Conservation (phyloP, 2,113 vertebrate genomes). For the Casuarius casuarius region DNA sequence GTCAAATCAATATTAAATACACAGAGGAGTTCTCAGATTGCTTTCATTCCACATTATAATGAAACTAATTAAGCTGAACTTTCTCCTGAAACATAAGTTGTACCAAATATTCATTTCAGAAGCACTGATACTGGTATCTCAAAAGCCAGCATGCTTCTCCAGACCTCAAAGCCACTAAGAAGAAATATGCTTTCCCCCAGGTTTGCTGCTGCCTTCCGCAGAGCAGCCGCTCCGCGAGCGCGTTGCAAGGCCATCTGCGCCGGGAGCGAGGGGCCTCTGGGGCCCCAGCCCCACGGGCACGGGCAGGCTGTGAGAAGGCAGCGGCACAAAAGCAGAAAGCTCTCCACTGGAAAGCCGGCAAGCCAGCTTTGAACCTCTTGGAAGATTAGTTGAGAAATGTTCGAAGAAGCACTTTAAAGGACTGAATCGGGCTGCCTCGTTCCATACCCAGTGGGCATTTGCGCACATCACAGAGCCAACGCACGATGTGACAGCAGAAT, state of each 20-base stretch:
- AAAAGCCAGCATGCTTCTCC: rapidly evolving
- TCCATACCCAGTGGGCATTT: background rate
- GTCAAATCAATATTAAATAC: background rate
- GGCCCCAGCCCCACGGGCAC: background rate
- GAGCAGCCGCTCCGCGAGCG: background rate
- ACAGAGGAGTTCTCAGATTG: background rate
- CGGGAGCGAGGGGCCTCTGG: too few relatives aligned
- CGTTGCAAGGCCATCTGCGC: too few relatives aligned
- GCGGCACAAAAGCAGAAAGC: rapidly evolving
- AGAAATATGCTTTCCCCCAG: rapidly evolving
- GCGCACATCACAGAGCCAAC: background rate
- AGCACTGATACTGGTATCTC: rapidly evolving
- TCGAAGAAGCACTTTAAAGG: too few relatives aligned
- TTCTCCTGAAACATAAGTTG: background rate
- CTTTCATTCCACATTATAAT: background rate
- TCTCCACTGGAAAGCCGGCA: rapidly evolving
- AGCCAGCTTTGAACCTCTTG: too few relatives aligned
- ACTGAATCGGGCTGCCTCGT: too few relatives aligned
- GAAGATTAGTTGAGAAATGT: too few relatives aligned
- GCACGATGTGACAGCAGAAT: background rate
- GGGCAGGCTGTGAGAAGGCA: rapidly evolving
- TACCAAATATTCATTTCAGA: background rate
- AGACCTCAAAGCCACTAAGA: background rate
- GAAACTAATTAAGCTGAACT: background rate
- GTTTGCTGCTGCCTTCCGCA: background rate